A percentile compares a stretch with the other conserved stretches of the same genome.
Conservation (phyloP, 92 coral and sea anemone species). For the Phenganax stokvisi region DNA sequence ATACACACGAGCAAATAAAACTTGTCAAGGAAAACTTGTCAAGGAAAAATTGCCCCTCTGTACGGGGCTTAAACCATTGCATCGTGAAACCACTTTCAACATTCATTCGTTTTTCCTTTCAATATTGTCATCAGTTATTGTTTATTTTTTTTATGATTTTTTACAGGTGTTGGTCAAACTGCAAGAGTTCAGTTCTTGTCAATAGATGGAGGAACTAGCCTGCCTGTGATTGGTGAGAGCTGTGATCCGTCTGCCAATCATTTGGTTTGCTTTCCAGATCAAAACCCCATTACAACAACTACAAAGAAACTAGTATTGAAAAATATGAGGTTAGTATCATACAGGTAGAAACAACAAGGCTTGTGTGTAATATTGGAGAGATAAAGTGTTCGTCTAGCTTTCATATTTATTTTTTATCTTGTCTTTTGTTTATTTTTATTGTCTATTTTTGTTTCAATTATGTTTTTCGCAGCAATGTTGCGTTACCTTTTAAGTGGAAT, state of each 20-base stretch:
- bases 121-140: background rate
- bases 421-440: background rate
- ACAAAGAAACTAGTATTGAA: conserved; percentile 65
- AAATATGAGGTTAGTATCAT: conserved; percentile 79
- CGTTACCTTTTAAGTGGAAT: conserved; percentile 88
- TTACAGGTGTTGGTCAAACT: conserved; percentile 84
- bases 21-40: too few species aligned
- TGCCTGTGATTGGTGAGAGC: conserved; percentile 76
- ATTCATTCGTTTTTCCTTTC: background rate
- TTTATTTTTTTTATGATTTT: background rate
- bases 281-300: conserved; percentile 69
- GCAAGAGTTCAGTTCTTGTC: conserved; percentile 86
- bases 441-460: background rate
- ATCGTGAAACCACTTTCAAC: too few species aligned
- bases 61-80: too few species aligned
- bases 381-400: too few species aligned
- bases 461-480: conserved; percentile 64
- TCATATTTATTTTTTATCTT: too few species aligned
- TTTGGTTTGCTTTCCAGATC: conserved; percentile 65
- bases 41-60: too few species aligned
- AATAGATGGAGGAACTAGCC: conserved; percentile 73
- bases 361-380: too few species aligned
- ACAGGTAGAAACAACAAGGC: too few species aligned
- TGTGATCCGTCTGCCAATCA: conserved; percentile 68
- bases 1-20: too few species aligned